These are phyloP conservation scores for Tachina fera DNA, from an alignment of 2,888 invertebrate species.

Conservation along the genomic window DNA sequence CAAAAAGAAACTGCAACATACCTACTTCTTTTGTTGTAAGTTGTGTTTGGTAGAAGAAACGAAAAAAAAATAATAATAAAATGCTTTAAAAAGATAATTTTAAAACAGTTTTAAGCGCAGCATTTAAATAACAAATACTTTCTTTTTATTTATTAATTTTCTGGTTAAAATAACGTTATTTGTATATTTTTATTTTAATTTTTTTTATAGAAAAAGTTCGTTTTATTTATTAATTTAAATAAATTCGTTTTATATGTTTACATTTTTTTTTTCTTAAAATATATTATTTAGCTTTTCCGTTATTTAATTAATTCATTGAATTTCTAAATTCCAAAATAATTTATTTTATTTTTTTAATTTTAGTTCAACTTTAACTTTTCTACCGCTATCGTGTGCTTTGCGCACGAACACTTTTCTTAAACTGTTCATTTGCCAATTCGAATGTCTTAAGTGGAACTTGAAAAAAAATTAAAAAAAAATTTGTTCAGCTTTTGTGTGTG, in stretches of 20 bases:
- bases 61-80: neutral
- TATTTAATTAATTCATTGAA: conserved; percentile 26
- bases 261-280: conserved; percentile 40
- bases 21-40: conserved; percentile 22
- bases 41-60: conserved; percentile 17
- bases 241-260: conserved; percentile 30
- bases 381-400: conserved; percentile 77
- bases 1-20: conserved; percentile 42
- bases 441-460: conserved; percentile 76
- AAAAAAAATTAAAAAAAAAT: conserved; percentile 11
- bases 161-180: conserved; percentile 1
- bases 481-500: conserved; percentile 60
- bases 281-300: conserved; percentile 22
- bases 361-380: conserved; percentile 47
- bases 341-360: conserved; percentile 54
- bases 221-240: conserved; percentile 11
- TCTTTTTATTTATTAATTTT: conserved; percentile 51
- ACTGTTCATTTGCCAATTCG: conserved; percentile 76
- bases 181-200: neutral
- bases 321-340: conserved; percentile 22
- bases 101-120: conserved; percentile 27
- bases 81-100: conserved; percentile 38
- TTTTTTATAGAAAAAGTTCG: conserved; percentile 12
- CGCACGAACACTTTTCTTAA: conserved; percentile 80
- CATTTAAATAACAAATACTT: conserved; percentile 47